A percentile compares a stretch with the other conserved stretches of the same genome.
Evolutionary conservation across 2,113 vertebrate species (phyloP).

Genomic region (Petrocephalus microphthalmus): DNA sequence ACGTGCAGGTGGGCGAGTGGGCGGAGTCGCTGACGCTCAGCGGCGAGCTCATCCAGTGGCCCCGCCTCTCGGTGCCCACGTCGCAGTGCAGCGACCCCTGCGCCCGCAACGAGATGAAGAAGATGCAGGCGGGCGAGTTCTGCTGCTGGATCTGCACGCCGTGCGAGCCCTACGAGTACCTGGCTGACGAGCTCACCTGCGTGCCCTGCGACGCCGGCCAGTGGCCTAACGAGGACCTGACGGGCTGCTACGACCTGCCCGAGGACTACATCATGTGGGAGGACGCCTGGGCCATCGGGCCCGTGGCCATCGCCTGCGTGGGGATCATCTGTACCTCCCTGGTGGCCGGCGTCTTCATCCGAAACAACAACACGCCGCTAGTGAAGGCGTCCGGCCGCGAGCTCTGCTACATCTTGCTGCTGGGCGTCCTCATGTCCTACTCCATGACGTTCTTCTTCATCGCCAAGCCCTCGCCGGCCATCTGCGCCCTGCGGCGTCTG

Average conservation of each 20-base stretch:
- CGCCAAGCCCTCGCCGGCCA: slow-evolving; percentile 87
- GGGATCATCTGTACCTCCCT: slow-evolving; percentile 86
- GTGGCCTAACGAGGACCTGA: slow-evolving; percentile 85
- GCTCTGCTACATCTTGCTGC: slow-evolving; percentile 90
- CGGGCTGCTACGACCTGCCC: slow-evolving; percentile 84
- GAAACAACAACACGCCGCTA: slow-evolving; percentile 88
- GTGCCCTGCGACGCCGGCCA: slow-evolving; percentile 81
- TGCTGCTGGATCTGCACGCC: slow-evolving; percentile 99
- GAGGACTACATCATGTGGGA: slow-evolving; percentile 98
- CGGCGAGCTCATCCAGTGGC: slow-evolving; percentile 83
- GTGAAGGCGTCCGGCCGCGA: slow-evolving; percentile 95
- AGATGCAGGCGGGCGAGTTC: slow-evolving; percentile 96
- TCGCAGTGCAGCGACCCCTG: slow-evolving; percentile 98
- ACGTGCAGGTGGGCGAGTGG: slow-evolving; percentile 91
- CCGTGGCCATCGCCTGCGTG: slow-evolving; percentile 87
- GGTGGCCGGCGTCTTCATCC: slow-evolving; percentile 83
- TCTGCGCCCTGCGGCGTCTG: slow-evolving; percentile 84
- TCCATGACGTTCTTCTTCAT: slow-evolving; percentile 97
- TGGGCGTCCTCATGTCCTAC: slow-evolving; percentile 90
- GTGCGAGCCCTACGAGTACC: slow-evolving; percentile 85
- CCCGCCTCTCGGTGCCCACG: slow-evolving; percentile 70
- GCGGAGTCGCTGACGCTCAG: slow-evolving; percentile 81
- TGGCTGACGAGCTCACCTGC: slow-evolving; percentile 94
- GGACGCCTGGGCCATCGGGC: slow-evolving; percentile 97
- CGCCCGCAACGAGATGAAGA: slow-evolving; percentile 96